Conservation (phyloP, 2,113 vertebrate genomes). For the Archilochus colubris region DNA sequence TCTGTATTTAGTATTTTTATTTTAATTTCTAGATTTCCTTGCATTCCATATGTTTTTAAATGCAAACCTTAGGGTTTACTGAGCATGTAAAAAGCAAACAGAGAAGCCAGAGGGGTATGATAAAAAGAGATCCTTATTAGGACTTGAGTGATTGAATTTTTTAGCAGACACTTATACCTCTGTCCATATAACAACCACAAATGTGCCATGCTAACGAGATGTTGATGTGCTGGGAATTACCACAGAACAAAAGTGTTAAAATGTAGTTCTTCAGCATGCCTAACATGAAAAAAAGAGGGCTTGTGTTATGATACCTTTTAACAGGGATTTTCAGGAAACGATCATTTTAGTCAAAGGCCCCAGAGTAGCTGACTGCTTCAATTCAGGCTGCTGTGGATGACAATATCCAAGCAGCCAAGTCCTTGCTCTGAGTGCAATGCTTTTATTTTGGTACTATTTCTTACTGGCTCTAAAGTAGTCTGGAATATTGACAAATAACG, state of each 20-base stretch:
- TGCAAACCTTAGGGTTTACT: background rate
- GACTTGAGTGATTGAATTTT: background rate
- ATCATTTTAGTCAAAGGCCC: background rate
- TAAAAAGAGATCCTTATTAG: background rate
- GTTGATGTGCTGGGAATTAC: background rate
- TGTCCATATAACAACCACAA: background rate
- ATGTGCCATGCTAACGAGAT: background rate
- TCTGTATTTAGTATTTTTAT: background rate
- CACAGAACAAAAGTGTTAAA: background rate
- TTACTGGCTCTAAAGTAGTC: background rate
- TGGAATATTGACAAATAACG: background rate
- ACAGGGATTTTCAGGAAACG: background rate
- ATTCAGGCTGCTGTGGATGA: background rate
- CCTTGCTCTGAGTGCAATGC: background rate
- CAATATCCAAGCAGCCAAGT: background rate
- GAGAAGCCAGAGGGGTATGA: accelerated
- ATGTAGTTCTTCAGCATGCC: background rate
- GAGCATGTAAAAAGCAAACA: background rate
- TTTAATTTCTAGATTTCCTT: background rate
- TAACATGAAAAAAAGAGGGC: background rate
- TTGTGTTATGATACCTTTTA: background rate
- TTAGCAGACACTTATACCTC: background rate
- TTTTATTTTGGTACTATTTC: background rate
- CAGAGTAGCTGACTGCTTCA: background rate
- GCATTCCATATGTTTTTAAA: accelerated